Percentiles rank a stretch among this genome's conserved stretches.
Conservation (phyloP, 2,797 vertebrate genomes). For the Synaphobranchus kaupii region DNA sequence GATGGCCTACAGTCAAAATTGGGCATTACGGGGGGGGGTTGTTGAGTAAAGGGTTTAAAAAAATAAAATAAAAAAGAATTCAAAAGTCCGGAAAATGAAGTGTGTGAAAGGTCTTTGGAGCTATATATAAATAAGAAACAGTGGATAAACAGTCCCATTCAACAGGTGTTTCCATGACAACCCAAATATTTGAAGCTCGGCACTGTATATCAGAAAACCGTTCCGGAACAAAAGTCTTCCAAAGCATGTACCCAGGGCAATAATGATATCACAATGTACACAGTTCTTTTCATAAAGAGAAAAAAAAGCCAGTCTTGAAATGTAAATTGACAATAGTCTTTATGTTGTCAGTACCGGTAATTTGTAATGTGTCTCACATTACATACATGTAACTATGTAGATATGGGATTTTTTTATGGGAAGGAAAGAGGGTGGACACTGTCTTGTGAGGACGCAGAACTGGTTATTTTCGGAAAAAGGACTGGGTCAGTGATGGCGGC, state of each 20-base stretch:
- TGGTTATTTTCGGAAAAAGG: too few species aligned
- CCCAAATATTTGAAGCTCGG: neutral
- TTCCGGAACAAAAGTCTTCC: neutral
- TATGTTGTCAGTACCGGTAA: neutral
- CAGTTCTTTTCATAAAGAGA: neutral
- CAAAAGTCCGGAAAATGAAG: neutral
- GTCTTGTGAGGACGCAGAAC: too few species aligned
- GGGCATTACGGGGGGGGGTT: too few species aligned
- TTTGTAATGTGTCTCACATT: neutral
- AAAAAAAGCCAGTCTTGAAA: neutral
- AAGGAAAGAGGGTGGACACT: too few species aligned
- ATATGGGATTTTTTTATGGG: too few species aligned
- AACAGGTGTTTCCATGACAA: conserved; percentile 6
- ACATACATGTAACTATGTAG: too few species aligned
- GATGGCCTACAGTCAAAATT: neutral
- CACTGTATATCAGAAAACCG: neutral
- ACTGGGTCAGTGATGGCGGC: too few species aligned
- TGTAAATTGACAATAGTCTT: neutral
- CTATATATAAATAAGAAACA: neutral
- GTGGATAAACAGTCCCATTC: neutral
- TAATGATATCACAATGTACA: neutral
- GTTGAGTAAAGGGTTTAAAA: neutral
- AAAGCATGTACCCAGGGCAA: neutral
- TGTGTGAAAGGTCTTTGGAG: neutral
- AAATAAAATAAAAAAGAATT: neutral